Evolutionary conservation across 2,113 vertebrate genomes (phyloP).

Genomic region (Cricetomys ansorgei): DNA sequence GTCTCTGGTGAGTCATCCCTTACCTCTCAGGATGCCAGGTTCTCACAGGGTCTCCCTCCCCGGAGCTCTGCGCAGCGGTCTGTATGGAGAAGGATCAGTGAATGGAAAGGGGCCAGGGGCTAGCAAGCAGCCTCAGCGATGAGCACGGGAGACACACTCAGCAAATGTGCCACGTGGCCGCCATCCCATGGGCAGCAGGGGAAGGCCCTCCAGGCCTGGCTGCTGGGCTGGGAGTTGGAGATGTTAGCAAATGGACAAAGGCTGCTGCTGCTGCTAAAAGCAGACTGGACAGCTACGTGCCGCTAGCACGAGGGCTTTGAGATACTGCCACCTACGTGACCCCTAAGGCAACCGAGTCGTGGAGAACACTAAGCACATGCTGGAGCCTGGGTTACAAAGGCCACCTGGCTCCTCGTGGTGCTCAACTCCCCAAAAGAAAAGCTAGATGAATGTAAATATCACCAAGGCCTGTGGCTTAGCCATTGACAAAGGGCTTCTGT

Average conservation of each 20-base stretch:
- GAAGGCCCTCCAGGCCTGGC: neutral
- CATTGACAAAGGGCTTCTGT: neutral
- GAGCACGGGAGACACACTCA: neutral
- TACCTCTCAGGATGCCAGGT: neutral
- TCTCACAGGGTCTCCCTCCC: too few relatives aligned
- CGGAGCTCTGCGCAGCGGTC: neutral
- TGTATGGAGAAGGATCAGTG: neutral
- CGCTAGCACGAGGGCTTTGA: neutral
- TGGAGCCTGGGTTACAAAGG: neutral
- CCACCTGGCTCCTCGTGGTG: accelerated
- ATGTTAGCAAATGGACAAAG: neutral
- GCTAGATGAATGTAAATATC: neutral
- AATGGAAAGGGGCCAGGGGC: neutral
- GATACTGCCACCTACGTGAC: neutral
- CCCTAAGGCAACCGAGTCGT: constrained; percentile 37
- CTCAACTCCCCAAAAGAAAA: neutral
- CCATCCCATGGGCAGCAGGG: neutral
- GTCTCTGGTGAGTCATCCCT: constrained; percentile 80
- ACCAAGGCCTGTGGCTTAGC: neutral
- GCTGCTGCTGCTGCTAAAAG: neutral
- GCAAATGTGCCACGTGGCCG: neutral
- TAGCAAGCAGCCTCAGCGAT: neutral
- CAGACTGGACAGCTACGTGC: neutral
- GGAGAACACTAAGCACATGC: neutral
- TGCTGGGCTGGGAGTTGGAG: neutral